These are phyloP conservation scores for Rousettus leschenaultii DNA, from an alignment of 2,113 vertebrate genomes.

Conservation along the genomic window DNA sequence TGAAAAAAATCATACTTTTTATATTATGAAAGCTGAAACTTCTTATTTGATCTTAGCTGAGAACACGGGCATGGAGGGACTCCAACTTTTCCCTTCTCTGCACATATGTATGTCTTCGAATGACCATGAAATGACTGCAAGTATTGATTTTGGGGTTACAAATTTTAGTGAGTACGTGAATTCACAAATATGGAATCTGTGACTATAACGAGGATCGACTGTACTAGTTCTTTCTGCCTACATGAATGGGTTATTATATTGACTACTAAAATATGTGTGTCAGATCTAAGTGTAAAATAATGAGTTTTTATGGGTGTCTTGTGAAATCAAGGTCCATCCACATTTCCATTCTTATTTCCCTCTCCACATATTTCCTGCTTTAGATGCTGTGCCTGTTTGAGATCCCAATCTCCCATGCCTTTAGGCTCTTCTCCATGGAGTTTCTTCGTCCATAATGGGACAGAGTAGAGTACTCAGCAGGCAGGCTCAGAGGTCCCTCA, in stretches of 20 bases:
- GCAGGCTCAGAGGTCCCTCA: background rate
- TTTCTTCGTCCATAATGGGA: background rate
- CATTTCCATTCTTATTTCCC: background rate
- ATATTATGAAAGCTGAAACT: background rate
- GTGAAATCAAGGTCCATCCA: background rate
- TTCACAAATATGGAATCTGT: background rate
- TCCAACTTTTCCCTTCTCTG: background rate
- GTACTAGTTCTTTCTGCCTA: background rate
- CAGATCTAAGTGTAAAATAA: background rate
- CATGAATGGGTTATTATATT: background rate
- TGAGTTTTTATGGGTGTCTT: background rate
- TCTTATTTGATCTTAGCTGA: background rate
- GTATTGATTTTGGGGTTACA: background rate
- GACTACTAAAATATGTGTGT: background rate
- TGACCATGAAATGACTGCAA: no score
- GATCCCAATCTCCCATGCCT: background rate
- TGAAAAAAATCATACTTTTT: background rate
- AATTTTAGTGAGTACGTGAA: background rate
- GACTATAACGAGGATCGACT: background rate
- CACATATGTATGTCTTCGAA: fast-evolving
- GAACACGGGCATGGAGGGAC: fast-evolving
- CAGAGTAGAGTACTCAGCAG: background rate
- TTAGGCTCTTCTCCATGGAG: background rate
- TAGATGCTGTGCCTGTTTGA: background rate
- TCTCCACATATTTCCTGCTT: background rate